phyloP scores from a whole-genome alignment of 2,888 invertebrate species.

The Carcina quercana region DNA sequence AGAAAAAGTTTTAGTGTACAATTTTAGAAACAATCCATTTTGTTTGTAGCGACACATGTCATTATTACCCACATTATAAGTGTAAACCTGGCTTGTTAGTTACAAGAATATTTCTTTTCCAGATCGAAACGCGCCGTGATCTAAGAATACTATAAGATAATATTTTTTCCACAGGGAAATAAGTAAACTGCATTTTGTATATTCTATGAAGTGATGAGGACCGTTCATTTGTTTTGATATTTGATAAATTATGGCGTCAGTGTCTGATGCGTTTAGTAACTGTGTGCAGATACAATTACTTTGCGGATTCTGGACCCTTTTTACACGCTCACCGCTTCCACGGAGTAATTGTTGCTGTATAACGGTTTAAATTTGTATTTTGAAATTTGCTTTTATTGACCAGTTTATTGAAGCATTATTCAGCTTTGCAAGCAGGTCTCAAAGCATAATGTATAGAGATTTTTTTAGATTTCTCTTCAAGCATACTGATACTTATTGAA shows the following conservation, averaged over 20 bases:
- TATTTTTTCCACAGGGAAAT: conserved; percentile 76
- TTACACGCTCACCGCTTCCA: conserved; percentile 72
- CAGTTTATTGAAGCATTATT: conserved; percentile 49
- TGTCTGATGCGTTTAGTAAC: conserved; percentile 64
- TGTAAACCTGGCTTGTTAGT: too few species aligned
- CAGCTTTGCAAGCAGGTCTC: conserved; percentile 63
- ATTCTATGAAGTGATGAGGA: conserved; percentile 75
- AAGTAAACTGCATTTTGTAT: conserved; percentile 76
- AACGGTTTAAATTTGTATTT: conserved; percentile 60
- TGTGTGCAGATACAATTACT: conserved; percentile 63
- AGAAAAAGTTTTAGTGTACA: too few species aligned
- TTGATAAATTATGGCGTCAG: conserved; percentile 69
- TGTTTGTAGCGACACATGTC: too few species aligned
- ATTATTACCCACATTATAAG: too few species aligned
- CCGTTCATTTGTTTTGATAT: conserved; percentile 73
- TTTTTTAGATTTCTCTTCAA: conserved; percentile 67
- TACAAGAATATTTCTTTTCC: conserved; percentile 42
- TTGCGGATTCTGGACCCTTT: conserved; percentile 67
- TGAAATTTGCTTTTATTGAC: conserved; percentile 59
- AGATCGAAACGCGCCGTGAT: conserved; percentile 74
- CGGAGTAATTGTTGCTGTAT: conserved; percentile 64
- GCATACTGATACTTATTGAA: conserved; percentile 42
- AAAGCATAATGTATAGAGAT: conserved; percentile 71
- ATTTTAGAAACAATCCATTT: too few species aligned
- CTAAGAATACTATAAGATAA: conserved; percentile 75